Conservation (phyloP, 2,797 vertebrate genomes). For the Sparus aurata region DNA sequence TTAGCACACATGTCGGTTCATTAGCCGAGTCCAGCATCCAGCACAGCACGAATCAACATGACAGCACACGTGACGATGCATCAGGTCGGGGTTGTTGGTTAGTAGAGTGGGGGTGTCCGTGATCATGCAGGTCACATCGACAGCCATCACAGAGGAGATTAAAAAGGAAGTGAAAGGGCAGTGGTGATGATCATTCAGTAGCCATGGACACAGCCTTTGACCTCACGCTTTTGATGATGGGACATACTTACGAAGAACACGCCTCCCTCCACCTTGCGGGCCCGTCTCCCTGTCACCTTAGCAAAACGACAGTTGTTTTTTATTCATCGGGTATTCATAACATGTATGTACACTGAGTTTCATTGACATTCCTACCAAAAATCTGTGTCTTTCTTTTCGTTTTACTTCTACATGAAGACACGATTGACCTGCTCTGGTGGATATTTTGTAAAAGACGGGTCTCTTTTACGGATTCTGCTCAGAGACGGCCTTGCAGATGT, state of each 20-base stretch:
- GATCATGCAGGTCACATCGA: conserved; percentile 72
- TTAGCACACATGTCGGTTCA: conserved; percentile 5
- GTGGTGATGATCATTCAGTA: conserved; percentile 28
- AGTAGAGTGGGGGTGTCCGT: conserved; percentile 50
- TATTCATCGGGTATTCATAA: conserved; percentile 41
- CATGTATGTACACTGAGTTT: conserved; percentile 14
- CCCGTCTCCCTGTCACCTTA: conserved; percentile 85
- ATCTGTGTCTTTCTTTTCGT: no score
- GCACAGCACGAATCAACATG: neutral
- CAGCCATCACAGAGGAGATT: conserved; percentile 42
- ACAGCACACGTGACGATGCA: conserved; percentile 30
- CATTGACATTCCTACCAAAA: neutral
- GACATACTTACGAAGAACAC: conserved; percentile 89
- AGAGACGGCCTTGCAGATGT: conserved; percentile 18
- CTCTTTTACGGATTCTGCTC: neutral
- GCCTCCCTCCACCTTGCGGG: conserved; percentile 89
- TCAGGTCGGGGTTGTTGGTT: conserved; percentile 52
- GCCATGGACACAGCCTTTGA: conserved; percentile 49
- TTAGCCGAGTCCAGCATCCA: conserved; percentile 10
- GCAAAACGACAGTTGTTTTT: conserved; percentile 82
- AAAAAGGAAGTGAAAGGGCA: conserved; percentile 42
- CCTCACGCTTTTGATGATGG: conserved; percentile 10
- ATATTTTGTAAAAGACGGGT: neutral
- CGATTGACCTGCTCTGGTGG: no score
- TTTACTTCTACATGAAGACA: neutral